Evolutionary conservation across 1,140 invertebrate species (phyloP), one percentile per base, ranked within the genome.

Genomic region (Drosophila asahinai): DNA sequence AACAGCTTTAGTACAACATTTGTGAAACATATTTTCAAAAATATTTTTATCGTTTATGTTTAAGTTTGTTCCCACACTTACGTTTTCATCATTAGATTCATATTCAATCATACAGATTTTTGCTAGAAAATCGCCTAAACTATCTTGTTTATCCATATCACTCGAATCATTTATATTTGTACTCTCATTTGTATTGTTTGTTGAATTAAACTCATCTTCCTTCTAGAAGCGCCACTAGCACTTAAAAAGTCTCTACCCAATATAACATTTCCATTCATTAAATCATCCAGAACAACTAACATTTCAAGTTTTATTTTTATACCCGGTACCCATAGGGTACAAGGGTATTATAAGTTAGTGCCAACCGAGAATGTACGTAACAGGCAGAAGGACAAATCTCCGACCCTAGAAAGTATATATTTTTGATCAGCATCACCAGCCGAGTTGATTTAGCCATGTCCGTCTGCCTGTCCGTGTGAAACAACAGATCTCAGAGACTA

Each of bases 271-370:
- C 9, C 4, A 22, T 22, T 11, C 19, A 55, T 38, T 7, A 33
- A 55, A 38, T 55, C 5, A 15, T 52, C 25, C 9, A 17, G 12
- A 38, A 38, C 33, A 22, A 22, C 33, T 11, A 15, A 5, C 19
- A 22, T 57, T 15, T 57, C 8, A 38, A 57, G 54, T 57, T 22
- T 57, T 57, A 57, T 22, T 22, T 3, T 22, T 38, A 25, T 25
- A 25, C 22, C 22, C 22, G 22, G 3, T 25, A 25, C 22, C 22
- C 22, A 25, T 25, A 25, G 22, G 3, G 22, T 25, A 25, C 22
- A 25, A 25, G 22, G 22, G 22, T 25, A 25, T 25, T 25, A 25
- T 25, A 25, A 25, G 22, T 25, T 25, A 3, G 22, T 25, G 22
- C 22, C 22, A 25, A 25, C 22, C 22, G 22, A 25, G 22, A 25